Base-by-base conservation (phyloP, 2,113 vertebrate species). In the Carassius carassius region DNA sequence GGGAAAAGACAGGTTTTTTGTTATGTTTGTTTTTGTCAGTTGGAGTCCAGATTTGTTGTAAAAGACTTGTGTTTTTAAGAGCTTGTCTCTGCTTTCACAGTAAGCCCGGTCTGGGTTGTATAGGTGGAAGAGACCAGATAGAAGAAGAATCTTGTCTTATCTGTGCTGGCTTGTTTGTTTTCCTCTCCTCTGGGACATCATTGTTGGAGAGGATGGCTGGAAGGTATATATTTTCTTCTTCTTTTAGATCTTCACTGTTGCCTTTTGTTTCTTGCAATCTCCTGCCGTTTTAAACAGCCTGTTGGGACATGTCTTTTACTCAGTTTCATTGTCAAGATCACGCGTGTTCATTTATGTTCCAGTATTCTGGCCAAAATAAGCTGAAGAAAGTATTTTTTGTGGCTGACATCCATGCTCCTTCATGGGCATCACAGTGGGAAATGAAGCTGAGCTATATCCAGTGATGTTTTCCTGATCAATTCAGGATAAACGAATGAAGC, bases 141-240 rank as follows among this genome's bases (percentile, higher is more conserved):
- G 8, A 47, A 65, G 35, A 23, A 63, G 58, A 17, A 80, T 78
- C 56, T n/a, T 58, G 54, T 78, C 76, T 80, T 80, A 65, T 80
- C 78, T 63, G 37, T 29, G 13, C 58, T 11, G 35, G 58, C n/a
- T 25, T 74, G 58, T 80, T 63, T 47, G 78, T 63, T 80, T 80
- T 80, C 37, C n/a, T 65, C 58, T 44, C 37, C 60, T 63, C 9
- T 44, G 78, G 78, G 37, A 65, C 37, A 29, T 47, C 41, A 25
- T 63, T 63, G 58, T 79, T 23, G 37, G n/a, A 79, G n/a, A 23
- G 21, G n/a, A 62, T 79, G 58, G 35, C 37, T 79, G 58, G 9
- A 63, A 79, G 8, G 12, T 17, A 17, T 13, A 6, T 3, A 9
- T 23, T 21, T 62, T 79, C 23, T 29, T 44, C 5, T 21, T 1